Evolutionary conservation across 2,797 vertebrate genomes (phyloP).

Genomic region (Fistularia commersonii): DNA sequence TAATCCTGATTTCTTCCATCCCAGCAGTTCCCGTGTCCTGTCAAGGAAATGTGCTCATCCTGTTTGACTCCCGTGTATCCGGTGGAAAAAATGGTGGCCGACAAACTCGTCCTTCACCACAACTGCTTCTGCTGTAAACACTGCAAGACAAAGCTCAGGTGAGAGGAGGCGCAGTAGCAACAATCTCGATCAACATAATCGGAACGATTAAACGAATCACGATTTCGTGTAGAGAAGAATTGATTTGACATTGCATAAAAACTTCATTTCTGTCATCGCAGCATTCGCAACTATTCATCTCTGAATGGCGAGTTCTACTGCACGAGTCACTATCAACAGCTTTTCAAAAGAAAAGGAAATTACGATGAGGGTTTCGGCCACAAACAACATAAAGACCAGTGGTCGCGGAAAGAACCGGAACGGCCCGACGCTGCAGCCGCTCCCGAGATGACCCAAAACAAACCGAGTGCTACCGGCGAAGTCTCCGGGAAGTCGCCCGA

Average conservation of each 20-base stretch:
- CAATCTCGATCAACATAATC: not conserved
- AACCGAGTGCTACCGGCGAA: conserved; percentile 6
- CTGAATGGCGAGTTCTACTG: conserved; percentile 82
- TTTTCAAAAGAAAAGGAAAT: conserved; percentile 75
- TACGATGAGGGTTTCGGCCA: conserved; percentile 78
- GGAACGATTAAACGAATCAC: not conserved
- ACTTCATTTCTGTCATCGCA: conserved; percentile 66
- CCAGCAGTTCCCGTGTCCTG: conserved; percentile 64
- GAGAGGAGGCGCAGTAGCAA: conserved; percentile 48
- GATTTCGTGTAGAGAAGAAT: not conserved
- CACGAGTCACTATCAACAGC: conserved; percentile 78
- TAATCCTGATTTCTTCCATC: conserved; percentile 38
- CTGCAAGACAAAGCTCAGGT: conserved; percentile 84
- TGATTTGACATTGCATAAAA: no score
- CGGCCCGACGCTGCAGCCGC: conserved; percentile 36
- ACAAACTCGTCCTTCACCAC: conserved; percentile 74
- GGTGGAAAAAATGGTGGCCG: conserved; percentile 76
- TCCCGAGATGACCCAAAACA: conserved; percentile 28
- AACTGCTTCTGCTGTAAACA: conserved; percentile 84
- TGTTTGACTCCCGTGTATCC: conserved; percentile 80
- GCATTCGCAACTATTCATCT: conserved; percentile 79
- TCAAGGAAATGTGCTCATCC: conserved; percentile 76
- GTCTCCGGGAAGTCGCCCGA: conserved; percentile 15
- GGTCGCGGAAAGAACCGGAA: conserved; percentile 62
- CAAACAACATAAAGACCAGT: conserved; percentile 75